Base-by-base conservation (phyloP, 2,113 vertebrate genomes). In the Pteruthius melanotis region DNA sequence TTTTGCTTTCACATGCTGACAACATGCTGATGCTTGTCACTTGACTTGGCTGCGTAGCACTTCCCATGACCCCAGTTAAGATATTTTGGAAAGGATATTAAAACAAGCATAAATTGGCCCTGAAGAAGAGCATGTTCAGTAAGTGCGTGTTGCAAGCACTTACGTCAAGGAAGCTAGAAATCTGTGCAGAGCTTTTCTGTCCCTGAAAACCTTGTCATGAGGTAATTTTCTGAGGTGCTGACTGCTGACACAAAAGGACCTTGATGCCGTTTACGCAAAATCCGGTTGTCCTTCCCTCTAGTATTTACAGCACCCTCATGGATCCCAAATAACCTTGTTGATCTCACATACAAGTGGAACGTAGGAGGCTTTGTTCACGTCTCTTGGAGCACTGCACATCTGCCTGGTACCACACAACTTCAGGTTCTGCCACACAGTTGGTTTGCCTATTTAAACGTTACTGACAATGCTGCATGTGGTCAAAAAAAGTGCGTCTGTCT, bases 1-100 rank as follows among this genome's bases (percentile, higher is more conserved):
- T 89, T 85, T 95, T 93, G 77, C 83, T 94, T 91, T 89, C 57
- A 31, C 90, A 63, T 39, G 39, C 90, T 91, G 94, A 95, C 83
- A 93, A 42, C 91, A 76, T 28, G 74, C 80, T 96, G 94, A 72
- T 87, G 91, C 63, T 82, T 91, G 76, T 90, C 87, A 94, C 91
- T 96, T 77, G 94, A 92, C 94, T 94, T 88, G 89, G 91, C 90
- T 78, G 81, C 8, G 4, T 37, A 85, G 83, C 74, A 83, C 86
- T 97, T 97, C 96, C 94, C 97, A 97, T 97, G 96, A 97, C 97
- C 97, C 88, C 74, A 56, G 75, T 42, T 8, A 35, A 90, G 90
- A 92, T 93, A 90, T 86, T 94, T 96, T 82, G 74, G 93, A 94
- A 94, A 92, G 64, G 57, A 44, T 35, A 93, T 75, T 72, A 65